Conservation (phyloP, 2,113 vertebrate species). For the Bubo blakistoni region DNA sequence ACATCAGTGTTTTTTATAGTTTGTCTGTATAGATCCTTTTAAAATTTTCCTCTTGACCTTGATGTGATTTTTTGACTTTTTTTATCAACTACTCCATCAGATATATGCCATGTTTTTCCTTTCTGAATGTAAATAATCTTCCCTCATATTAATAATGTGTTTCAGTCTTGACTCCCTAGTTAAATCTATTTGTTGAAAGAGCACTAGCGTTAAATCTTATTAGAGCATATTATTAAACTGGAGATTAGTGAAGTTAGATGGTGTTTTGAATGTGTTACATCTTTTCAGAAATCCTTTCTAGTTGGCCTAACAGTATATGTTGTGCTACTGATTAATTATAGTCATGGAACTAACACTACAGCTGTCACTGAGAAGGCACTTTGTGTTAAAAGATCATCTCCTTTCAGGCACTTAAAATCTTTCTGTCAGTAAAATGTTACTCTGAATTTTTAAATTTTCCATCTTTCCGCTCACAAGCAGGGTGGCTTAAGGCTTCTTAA, state of each 20-base stretch:
- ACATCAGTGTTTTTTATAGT: background rate
- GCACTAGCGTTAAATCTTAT: background rate
- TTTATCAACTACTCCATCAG: background rate
- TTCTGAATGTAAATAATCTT: background rate
- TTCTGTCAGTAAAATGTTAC: background rate
- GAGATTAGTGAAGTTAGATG: background rate
- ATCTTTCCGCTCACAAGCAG: background rate
- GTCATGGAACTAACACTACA: background rate
- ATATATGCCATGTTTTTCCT: background rate
- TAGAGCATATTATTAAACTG: background rate
- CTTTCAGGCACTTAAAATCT: background rate
- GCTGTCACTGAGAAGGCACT: background rate
- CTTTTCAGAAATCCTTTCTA: background rate
- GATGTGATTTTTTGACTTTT: background rate
- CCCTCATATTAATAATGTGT: background rate
- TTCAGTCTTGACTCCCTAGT: background rate
- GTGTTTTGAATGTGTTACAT: background rate
- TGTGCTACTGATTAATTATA: background rate
- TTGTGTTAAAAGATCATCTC: background rate
- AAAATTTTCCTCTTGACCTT: background rate
- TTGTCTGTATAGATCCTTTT: background rate
- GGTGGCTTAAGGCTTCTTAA: background rate
- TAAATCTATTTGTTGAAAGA: background rate
- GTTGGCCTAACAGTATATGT: background rate
- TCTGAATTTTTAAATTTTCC: background rate